A percentile compares a stretch with the other conserved stretches of the same genome.
phyloP scores from a whole-genome alignment of 2,797 vertebrate species.

The Vultur gryphus region DNA sequence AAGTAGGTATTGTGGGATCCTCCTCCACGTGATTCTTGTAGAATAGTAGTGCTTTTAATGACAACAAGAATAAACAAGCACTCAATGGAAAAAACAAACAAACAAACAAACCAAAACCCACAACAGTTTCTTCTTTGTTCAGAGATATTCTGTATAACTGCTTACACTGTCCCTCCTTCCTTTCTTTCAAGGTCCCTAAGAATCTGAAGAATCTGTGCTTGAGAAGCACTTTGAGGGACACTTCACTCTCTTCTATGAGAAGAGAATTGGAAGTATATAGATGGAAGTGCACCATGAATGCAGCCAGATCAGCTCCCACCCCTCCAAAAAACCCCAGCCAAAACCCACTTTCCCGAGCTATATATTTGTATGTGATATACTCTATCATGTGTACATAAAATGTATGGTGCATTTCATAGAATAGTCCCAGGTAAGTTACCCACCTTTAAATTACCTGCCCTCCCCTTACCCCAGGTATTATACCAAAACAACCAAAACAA shows the following conservation, averaged over 20 bases:
- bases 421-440: neutral
- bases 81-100: neutral
- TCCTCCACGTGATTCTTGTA: neutral
- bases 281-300: neutral
- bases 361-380: neutral
- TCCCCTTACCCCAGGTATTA: neutral
- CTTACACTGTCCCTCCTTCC: neutral
- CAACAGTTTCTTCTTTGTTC: neutral
- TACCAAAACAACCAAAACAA: rapidly evolving
- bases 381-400: neutral
- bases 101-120: neutral
- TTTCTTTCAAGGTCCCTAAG: neutral
- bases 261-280: neutral
- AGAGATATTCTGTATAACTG: neutral
- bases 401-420: neutral
- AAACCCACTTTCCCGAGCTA: neutral
- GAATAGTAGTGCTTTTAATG: neutral
- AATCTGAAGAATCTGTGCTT: neutral
- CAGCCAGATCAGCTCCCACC: neutral
- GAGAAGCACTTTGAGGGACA: neutral
- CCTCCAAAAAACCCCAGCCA: neutral
- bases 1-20: neutral
- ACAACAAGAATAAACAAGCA: neutral
- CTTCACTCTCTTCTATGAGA: neutral
- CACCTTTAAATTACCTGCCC: neutral